A percentile compares a stretch with the other conserved stretches of the same genome.
These are phyloP conservation scores for Strix aluco DNA, from an alignment of 2,113 vertebrate genomes.

Conservation along the genomic window DNA sequence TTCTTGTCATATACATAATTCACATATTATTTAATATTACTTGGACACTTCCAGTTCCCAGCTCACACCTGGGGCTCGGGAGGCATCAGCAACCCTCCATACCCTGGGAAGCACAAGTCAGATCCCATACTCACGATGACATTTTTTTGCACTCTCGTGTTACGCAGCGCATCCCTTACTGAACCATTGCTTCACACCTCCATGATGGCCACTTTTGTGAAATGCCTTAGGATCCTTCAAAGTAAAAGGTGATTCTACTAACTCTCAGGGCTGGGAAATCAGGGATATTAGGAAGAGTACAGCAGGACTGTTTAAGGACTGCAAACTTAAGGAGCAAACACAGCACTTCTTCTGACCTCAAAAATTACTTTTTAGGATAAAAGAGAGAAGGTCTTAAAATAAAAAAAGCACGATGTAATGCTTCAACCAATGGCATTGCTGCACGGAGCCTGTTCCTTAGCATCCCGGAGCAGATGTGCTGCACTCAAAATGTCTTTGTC, in stretches of 20 bases:
- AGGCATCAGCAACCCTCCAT: not conserved
- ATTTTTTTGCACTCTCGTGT: not conserved
- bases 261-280: not conserved
- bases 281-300: accelerated
- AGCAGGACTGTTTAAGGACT: not conserved
- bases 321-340: not conserved
- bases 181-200: accelerated
- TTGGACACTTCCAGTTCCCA: not conserved
- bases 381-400: not conserved
- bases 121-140: not conserved
- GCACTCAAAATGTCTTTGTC: slow-evolving; percentile 66
- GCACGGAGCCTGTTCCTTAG: not conserved
- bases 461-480: slow-evolving; percentile 54
- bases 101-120: accelerated
- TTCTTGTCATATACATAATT: not conserved
- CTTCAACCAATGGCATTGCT: not conserved
- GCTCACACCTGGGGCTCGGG: not conserved
- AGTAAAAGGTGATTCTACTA: not conserved
- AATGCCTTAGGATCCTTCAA: not conserved
- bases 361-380: slow-evolving; percentile 13
- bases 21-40: not conserved
- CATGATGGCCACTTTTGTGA: not conserved
- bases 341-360: slow-evolving; percentile 52
- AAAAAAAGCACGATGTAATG: not conserved
- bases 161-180: accelerated